Evolutionary conservation across 1,140 invertebrate species (phyloP).

Genomic region (Calycopis cecrops): DNA sequence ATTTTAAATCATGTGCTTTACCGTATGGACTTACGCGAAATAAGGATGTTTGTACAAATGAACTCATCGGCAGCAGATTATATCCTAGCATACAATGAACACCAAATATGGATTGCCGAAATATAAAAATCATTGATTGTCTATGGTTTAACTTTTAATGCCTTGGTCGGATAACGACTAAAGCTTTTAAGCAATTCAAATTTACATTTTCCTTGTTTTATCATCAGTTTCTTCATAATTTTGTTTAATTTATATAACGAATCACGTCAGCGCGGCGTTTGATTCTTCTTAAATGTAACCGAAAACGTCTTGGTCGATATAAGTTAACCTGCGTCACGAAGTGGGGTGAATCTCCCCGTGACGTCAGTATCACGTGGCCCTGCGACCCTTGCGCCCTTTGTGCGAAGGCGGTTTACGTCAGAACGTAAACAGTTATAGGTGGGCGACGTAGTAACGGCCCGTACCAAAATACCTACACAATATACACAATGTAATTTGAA

Average conservation of each 20-base stretch:
- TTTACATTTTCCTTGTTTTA: no score
- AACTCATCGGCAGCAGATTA: no score
- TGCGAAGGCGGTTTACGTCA: slow-evolving; percentile 22
- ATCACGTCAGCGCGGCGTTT: no score
- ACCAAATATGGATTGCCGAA: no score
- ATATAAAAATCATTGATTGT: no score
- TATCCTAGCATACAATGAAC: no score
- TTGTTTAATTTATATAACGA: no score
- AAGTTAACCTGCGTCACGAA: slow-evolving; percentile 22
- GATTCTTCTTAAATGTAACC: no score
- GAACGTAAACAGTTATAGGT: not conserved
- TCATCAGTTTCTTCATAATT: no score
- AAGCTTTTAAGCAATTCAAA: no score
- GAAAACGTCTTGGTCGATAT: slow-evolving; percentile 1
- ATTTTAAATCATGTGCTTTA: slow-evolving; percentile 10
- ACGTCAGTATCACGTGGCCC: slow-evolving; percentile 26
- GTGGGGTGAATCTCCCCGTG: slow-evolving; percentile 26
- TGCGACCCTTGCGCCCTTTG: slow-evolving; percentile 1
- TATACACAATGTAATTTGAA: slow-evolving; percentile 5
- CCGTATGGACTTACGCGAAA: slow-evolving; percentile 1
- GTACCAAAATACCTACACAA: not conserved
- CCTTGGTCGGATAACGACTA: no score
- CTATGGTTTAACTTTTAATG: no score
- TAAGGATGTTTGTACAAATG: not conserved
- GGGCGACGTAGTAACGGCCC: not conserved